phyloP scores from a whole-genome alignment of 2,888 invertebrate species.

The Rhopalosiphum nymphaeae region DNA sequence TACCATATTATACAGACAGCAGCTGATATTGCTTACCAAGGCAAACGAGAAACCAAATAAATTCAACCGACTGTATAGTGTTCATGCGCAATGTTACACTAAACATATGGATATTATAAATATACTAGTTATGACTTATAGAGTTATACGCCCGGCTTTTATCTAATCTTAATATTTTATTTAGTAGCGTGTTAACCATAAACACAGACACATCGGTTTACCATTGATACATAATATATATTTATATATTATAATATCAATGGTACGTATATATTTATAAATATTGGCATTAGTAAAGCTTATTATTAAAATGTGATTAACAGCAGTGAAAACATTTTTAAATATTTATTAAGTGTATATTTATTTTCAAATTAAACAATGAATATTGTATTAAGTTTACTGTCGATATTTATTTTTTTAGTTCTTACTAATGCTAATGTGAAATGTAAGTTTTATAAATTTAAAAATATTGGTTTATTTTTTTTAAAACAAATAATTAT shows the following conservation, averaged over 20 bases:
- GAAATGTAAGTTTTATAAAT: slow-evolving; percentile 42
- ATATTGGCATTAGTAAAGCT: not conserved
- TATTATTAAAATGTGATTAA: slow-evolving; percentile 31
- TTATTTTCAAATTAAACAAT: not conserved
- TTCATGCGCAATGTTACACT: not conserved
- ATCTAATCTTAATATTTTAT: slow-evolving; percentile 40
- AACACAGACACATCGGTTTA: not conserved
- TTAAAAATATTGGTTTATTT: not conserved
- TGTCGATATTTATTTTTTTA: slow-evolving; percentile 15
- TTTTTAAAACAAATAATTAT: not conserved
- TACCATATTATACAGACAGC: not conserved
- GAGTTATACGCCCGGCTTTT: slow-evolving; percentile 22
- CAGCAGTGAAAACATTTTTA: not conserved
- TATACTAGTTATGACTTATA: slow-evolving; percentile 14
- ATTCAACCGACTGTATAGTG: slow-evolving; percentile 13
- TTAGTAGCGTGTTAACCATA: slow-evolving; percentile 19
- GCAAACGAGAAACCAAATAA: slow-evolving; percentile 41
- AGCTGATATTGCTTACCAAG: slow-evolving; percentile 39
- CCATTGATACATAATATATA: not conserved
- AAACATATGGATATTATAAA: not conserved
- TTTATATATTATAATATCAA: not conserved
- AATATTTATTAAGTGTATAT: not conserved
- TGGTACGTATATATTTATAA: not conserved
- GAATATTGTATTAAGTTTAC: not conserved
- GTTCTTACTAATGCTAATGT: not conserved